Base-by-base conservation (phyloP, 64 coral and sea anemone genomes). In the Montipora foliosa region DNA sequence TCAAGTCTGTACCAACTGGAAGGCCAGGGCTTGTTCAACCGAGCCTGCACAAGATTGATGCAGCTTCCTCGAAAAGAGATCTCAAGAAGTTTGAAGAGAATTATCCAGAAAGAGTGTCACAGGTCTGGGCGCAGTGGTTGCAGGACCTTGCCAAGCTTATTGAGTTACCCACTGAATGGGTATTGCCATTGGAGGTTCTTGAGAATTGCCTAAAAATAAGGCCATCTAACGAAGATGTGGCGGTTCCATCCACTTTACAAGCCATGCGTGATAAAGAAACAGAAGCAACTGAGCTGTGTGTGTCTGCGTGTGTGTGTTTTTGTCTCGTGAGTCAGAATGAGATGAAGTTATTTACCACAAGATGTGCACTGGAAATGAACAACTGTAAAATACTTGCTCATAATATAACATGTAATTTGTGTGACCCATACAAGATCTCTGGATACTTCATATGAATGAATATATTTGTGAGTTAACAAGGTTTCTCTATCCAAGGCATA, bases 231-330 rank as follows among this genome's bases (percentile, higher is more conserved):
- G 75, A 77, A 77, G 45, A 77, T 49, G 44, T 77, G 11, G 13
- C 45, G 8, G 7, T 47, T 16, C 75, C 75, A 46, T 14, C 5
- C 46, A 37, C 37, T 77, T 77, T 77, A 44, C 44, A 77, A 77
- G 29, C 75, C 75, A 47, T 77, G 75, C 75, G 29, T 77, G 75
- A 77, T 44, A 77, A 77, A 77, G 75, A 77, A 47, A 77, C 75
- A 77, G 44, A 47, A 8, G 75, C 29, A 46, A 77, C 75, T 47
- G 7, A 77, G 15, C 75, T n/a, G 49, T 6, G 9, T 77, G 75
- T 47, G 14, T 77, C 52, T 55, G 52, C 52, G 52, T 55, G 52
- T 55, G 52, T 55, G 52, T 55, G 52, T 55, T 68, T 68, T 68
- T 55, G 52, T 55, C 52, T 55, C 1, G 6, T 55, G 52, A 55